Evolutionary conservation across 2,888 invertebrate species (phyloP).

Genomic region (Torymus texanus): DNA sequence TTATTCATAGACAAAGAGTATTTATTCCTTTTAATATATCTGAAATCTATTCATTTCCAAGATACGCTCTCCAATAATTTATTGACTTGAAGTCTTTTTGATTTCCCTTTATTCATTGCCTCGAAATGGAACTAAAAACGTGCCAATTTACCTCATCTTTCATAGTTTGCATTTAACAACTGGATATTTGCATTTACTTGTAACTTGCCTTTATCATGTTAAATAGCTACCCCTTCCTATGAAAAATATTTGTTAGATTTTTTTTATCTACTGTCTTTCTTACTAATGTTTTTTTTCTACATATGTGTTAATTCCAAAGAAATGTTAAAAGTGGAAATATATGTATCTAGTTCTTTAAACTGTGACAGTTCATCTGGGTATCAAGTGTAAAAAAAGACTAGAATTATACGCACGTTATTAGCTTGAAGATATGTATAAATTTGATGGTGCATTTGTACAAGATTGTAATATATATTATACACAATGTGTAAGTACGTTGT

Average conservation of each 20-base stretch:
- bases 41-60: slow-evolving; percentile 14
- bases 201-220: slow-evolving; percentile 37
- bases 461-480: slow-evolving; percentile 47
- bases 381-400: slow-evolving; percentile 47
- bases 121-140: slow-evolving; percentile 46
- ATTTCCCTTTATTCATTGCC: slow-evolving; percentile 40
- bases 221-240: slow-evolving; percentile 35
- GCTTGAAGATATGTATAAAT: slow-evolving; percentile 40
- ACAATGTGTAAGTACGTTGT: slow-evolving; percentile 17
- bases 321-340: slow-evolving; percentile 21
- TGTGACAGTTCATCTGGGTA: slow-evolving; percentile 16
- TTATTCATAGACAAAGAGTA: slow-evolving; percentile 48
- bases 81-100: slow-evolving; percentile 23
- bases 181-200: slow-evolving; percentile 50
- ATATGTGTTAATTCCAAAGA: slow-evolving; percentile 37
- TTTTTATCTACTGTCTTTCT: slow-evolving; percentile 29
- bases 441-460: slow-evolving; percentile 45
- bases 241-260: slow-evolving; percentile 11
- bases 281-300: slow-evolving; percentile 32
- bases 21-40: slow-evolving; percentile 41
- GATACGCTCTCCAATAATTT: slow-evolving; percentile 20
- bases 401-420: slow-evolving; percentile 16
- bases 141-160: slow-evolving; percentile 52
- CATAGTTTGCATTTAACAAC: slow-evolving; percentile 55
- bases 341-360: slow-evolving; percentile 27